These are phyloP conservation scores for Hoplodrina ambigua DNA, from an alignment of 2,888 invertebrate species.

Conservation along the genomic window DNA sequence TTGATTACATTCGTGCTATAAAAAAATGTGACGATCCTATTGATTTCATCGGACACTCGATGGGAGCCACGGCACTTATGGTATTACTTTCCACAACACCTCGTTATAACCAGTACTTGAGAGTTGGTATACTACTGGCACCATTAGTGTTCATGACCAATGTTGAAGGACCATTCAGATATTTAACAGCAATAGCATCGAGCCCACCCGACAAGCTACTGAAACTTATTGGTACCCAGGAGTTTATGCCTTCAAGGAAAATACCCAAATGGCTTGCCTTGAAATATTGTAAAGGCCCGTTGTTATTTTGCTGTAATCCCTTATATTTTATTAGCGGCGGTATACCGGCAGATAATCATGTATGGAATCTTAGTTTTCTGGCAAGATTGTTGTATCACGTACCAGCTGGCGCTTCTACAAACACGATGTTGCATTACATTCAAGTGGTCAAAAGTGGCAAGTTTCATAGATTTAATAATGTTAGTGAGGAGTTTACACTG, in stretches of 20 bases:
- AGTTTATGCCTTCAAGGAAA: slow-evolving; percentile 75
- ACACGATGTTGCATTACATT: slow-evolving; percentile 80
- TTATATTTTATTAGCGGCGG: slow-evolving; percentile 78
- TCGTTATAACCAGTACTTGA: slow-evolving; percentile 75
- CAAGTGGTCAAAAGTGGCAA: slow-evolving; percentile 74
- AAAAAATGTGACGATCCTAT: slow-evolving; percentile 71
- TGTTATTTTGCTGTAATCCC: slow-evolving; percentile 78
- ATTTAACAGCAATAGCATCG: slow-evolving; percentile 65
- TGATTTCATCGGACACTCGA: slow-evolving; percentile 81
- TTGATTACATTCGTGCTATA: slow-evolving; percentile 75
- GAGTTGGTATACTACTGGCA: slow-evolving; percentile 77
- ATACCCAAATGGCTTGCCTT: slow-evolving; percentile 72
- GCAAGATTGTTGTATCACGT: slow-evolving; percentile 75
- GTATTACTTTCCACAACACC: slow-evolving; percentile 76
- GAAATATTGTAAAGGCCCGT: slow-evolving; percentile 73
- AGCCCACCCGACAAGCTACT: slow-evolving; percentile 67
- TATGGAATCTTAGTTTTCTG: slow-evolving; percentile 69
- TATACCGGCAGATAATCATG: slow-evolving; percentile 52
- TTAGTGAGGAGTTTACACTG: slow-evolving; percentile 68
- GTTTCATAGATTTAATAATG: slow-evolving; percentile 75
- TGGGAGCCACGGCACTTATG: slow-evolving; percentile 80
- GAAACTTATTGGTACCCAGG: slow-evolving; percentile 71
- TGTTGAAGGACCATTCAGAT: slow-evolving; percentile 73
- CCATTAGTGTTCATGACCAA: slow-evolving; percentile 78
- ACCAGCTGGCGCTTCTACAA: slow-evolving; percentile 80